Base-by-base conservation (phyloP, 2,797 vertebrate genomes). In the Sebastes minor region DNA sequence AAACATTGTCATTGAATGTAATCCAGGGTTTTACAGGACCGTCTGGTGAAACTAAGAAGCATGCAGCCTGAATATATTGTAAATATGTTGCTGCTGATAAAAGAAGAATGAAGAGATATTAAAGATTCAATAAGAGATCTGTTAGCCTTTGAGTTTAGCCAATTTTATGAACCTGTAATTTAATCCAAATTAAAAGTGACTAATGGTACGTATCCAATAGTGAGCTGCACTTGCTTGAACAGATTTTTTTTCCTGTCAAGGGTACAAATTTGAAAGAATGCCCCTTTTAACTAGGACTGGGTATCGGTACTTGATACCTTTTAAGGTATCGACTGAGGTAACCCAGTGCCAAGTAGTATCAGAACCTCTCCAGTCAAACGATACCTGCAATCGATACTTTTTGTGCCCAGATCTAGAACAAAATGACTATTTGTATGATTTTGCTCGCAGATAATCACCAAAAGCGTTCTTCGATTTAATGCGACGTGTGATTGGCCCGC, bases 51-150 rank as follows among this genome's bases (percentile, higher is more conserved):
- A 68, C 35, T 23, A 67, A 74, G 32, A 65, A 49, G 18, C 60
- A 52, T 63, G 49, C 62, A 12, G 16, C 30, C 63, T 65, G 63
- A 69, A 64, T 61, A 23, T 30, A 46, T 25, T 65, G 27, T 61
- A 60, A 80, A 66, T 62, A 32, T n/a, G 4, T 76, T 9, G 60
- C 65, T 70, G 52, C 11, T 49, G 61, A 70, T 70, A 71, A 73
- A 55, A 78, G 56, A 81, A 56, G 9, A 77, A 71, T 60, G 11
- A 57, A 63, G 30, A 27, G 22, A 38, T 65, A 6, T 23, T 23
- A 8, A 28, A 38, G 25, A 53, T 65, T 38, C 18, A 53, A 42
- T 71, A 66, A 59, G 30, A 80, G 61, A 80, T 8, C 18, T 52
- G 49, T 60, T 42, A 33, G 65, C 60, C 49, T 74, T 60, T 55